These are phyloP conservation scores for Dendrolimus pini DNA, from an alignment of 2,888 invertebrate genomes.

Conservation along the genomic window DNA sequence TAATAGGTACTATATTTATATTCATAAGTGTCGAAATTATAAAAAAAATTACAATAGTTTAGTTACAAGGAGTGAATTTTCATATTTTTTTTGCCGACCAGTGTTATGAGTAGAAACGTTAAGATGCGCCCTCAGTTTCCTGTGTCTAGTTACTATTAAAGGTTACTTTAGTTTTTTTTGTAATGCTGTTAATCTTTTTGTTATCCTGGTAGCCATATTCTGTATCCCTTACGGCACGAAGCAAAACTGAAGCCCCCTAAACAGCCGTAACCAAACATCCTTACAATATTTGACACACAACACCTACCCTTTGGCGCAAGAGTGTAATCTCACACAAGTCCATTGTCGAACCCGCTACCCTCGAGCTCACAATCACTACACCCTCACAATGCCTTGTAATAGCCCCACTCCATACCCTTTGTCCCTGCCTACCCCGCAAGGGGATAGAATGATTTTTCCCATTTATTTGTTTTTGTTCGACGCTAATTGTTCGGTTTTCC, in stretches of 20 bases:
- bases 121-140: too few relatives aligned
- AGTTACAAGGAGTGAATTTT: too few relatives aligned
- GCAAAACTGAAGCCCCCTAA: background rate
- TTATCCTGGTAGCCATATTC: too few relatives aligned
- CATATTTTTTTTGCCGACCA: too few relatives aligned
- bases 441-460: slow-evolving; percentile 56
- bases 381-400: slow-evolving; percentile 31
- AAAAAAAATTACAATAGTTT: too few relatives aligned
- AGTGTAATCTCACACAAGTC: slow-evolving; percentile 51
- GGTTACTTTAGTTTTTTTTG: too few relatives aligned
- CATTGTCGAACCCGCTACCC: slow-evolving; percentile 58
- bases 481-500: slow-evolving; percentile 73
- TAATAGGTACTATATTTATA: too few relatives aligned
- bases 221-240: too few relatives aligned
- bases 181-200: too few relatives aligned
- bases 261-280: background rate
- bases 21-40: too few relatives aligned
- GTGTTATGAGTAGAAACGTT: too few relatives aligned
- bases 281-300: background rate
- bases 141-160: too few relatives aligned
- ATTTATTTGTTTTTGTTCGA: slow-evolving; percentile 70
- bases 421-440: slow-evolving; percentile 7
- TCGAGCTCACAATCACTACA: slow-evolving; percentile 27
- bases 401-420: background rate
- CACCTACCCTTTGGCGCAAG: background rate